These are phyloP conservation scores for Drosophila rellima DNA, from an alignment of 2,888 invertebrate species.

Conservation along the genomic window DNA sequence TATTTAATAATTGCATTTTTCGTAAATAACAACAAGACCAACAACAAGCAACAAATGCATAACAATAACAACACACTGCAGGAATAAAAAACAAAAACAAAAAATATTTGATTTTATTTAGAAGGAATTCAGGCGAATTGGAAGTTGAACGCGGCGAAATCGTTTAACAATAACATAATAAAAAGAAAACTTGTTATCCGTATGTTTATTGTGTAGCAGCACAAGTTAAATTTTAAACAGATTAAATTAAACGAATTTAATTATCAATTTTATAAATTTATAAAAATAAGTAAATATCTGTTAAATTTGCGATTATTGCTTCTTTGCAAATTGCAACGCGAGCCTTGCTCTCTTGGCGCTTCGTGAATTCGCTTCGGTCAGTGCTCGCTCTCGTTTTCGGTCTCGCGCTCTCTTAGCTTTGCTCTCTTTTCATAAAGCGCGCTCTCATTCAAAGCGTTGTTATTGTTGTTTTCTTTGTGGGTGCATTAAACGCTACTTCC, in stretches of 20 bases:
- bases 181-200: neutral
- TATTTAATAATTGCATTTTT: constrained; percentile 64
- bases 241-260: neutral
- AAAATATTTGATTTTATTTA: constrained; percentile 9
- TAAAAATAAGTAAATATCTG: too few relatives aligned
- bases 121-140: neutral
- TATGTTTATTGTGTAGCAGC: too few relatives aligned
- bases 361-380: too few relatives aligned
- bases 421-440: neutral
- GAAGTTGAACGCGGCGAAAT: neutral
- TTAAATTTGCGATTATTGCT: too few relatives aligned
- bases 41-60: constrained; percentile 56
- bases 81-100: constrained; percentile 63
- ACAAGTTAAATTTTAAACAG: neutral
- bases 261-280: too few relatives aligned
- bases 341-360: too few relatives aligned
- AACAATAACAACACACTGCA: constrained; percentile 53
- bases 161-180: neutral
- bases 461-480: constrained; percentile 4
- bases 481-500: constrained; percentile 1
- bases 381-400: too few relatives aligned
- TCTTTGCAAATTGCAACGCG: too few relatives aligned
- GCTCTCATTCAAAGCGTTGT: neutral
- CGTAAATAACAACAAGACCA: constrained; percentile 57
- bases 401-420: too few relatives aligned